Base-by-base conservation (phyloP, 2,888 invertebrate species). In the Muschampia plurimacula region DNA sequence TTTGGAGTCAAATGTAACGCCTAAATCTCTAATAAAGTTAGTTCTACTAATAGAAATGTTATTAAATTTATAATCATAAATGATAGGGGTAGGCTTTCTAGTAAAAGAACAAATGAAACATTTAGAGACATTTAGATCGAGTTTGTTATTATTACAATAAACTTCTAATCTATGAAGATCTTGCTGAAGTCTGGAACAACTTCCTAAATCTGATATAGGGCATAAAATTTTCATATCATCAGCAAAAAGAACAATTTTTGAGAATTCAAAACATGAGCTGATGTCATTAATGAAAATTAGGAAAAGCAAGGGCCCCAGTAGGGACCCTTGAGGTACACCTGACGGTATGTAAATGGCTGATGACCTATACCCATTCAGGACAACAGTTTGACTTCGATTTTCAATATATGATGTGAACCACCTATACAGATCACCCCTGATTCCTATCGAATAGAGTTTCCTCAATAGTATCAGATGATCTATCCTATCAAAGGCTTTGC, bases 391-490 rank as follows among this genome's bases (percentile, higher is more conserved):
- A 36, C 22, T 66, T 44, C 75, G 44, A 6, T 74, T 73, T n/a
- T 55, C 9, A n/a, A 74, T 41, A 32, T 75, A 75, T 1, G 72
- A 75, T 2, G 65, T 5, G 15, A 76, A 72, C 76, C 76, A 74
- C 8, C 74, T 67, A n/a, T 60, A 75, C 12, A 75, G 46, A 12
- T 74, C 46, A 7, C 75, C 75, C 15, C 66, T 64, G 3, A 75
- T 70, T 10, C 74, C 75, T 9, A 60, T 66, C 10, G 10, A 9
- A 2, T 15, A 49, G 2, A 72, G 60, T 46, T 72, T 72, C 2
- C 59, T 2, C 12, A 67, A 41, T 10, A 32, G 74, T 41, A 65
- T 76, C 2, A 12, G 2, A 15, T 74, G 72, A 28, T 74, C 67
- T 3, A 75, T 73, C 15, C 70, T 55, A 39, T 74, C 74, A 46